Evolutionary conservation across 2,113 vertebrate species (phyloP).

Genomic region (Pygoscelis antarcticus): DNA sequence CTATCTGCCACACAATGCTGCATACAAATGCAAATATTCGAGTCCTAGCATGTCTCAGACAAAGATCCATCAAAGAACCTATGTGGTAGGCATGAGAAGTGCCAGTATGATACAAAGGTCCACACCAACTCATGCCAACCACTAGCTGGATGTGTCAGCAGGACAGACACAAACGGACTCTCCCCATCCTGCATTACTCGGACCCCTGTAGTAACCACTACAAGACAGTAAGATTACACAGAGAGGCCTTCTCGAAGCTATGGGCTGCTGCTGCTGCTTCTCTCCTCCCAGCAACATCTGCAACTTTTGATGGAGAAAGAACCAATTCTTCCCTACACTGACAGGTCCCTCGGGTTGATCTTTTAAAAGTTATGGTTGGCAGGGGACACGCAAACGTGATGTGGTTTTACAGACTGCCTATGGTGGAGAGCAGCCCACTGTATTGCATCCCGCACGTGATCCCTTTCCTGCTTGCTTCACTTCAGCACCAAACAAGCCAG

Average conservation of each 20-base stretch:
- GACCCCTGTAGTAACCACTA: not conserved
- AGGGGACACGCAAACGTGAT: not conserved
- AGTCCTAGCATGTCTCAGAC: not conserved
- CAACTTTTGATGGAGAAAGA: not conserved
- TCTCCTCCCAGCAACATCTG: not conserved
- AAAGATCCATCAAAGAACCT: not conserved
- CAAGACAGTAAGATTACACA: not conserved
- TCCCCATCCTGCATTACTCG: not conserved
- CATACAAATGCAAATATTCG: not conserved
- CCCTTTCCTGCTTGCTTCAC: not conserved
- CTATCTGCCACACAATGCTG: not conserved
- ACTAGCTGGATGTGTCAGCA: not conserved
- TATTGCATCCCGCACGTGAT: not conserved
- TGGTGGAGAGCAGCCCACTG: rapidly evolving
- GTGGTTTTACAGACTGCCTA: not conserved
- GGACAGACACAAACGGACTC: not conserved
- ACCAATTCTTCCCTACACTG: not conserved
- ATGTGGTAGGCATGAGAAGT: not conserved
- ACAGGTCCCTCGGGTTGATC: not conserved
- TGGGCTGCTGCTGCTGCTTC: not conserved
- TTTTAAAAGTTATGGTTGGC: not conserved
- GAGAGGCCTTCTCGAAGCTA: not conserved
- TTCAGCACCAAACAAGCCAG: not conserved
- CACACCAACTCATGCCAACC: not conserved
- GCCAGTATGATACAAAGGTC: not conserved